phyloP scores from a whole-genome alignment of 2,113 vertebrate species.

The Albula glossodonta region DNA sequence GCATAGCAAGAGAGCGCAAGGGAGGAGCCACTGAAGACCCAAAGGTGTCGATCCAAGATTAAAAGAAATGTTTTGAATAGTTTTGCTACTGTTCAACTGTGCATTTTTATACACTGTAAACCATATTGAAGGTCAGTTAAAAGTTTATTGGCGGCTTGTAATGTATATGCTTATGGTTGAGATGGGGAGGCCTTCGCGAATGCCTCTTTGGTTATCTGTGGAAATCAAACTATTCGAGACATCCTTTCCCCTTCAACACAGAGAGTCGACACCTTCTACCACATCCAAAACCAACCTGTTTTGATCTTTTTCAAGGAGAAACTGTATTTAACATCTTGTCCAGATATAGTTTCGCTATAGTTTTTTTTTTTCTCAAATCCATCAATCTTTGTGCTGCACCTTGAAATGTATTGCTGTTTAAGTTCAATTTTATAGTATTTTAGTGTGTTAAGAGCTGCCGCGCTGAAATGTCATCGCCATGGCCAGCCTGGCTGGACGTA shows the following conservation, averaged over 20 bases:
- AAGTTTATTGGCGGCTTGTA: not conserved
- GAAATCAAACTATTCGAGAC: not conserved
- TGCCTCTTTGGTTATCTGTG: not conserved
- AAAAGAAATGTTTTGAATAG: not conserved
- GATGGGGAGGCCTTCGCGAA: not conserved
- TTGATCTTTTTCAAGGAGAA: not conserved
- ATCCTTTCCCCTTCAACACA: too few relatives aligned
- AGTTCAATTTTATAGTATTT: not conserved
- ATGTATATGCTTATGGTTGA: not conserved
- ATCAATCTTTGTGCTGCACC: not conserved
- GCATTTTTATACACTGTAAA: not conserved
- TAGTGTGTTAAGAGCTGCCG: not conserved
- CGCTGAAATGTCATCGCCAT: not conserved
- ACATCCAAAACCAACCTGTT: not conserved
- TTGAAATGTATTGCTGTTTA: not conserved
- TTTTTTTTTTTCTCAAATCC: not conserved
- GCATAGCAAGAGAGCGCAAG: not conserved
- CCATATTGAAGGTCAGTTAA: not conserved
- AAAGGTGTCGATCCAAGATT: not conserved
- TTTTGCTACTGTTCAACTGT: slow-evolving; percentile 12
- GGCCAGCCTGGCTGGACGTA: not conserved
- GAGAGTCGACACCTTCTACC: not conserved
- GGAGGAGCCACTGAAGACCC: not conserved
- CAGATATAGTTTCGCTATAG: not conserved
- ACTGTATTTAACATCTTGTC: not conserved